Percentiles rank a stretch among this genome's conserved stretches.
Conservation (phyloP, 2,888 invertebrate genomes). For the Stenichneumon culpator region DNA sequence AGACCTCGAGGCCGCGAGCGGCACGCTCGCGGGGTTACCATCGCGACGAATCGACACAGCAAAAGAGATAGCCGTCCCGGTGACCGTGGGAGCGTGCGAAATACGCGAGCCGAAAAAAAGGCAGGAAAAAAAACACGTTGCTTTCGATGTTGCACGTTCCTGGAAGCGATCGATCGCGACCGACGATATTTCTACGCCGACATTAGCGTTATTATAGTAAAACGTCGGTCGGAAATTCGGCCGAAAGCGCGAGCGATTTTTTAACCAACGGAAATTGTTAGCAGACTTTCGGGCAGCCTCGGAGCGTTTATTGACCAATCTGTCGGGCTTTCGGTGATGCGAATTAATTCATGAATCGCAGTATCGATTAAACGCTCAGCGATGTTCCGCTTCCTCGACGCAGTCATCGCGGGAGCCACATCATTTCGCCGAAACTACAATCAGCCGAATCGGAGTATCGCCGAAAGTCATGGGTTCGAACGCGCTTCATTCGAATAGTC, state of each 20-base stretch:
- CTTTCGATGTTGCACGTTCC: constrained; percentile 31
- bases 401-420: not conserved
- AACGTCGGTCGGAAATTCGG: not conserved
- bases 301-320: not conserved
- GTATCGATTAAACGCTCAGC: not conserved
- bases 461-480: no score
- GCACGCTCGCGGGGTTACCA: constrained; percentile 76
- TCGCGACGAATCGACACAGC: constrained; percentile 76
- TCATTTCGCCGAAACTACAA: no score
- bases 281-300: not conserved
- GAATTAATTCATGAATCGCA: constrained; percentile 17
- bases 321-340: not conserved
- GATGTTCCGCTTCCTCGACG: constrained; percentile 1
- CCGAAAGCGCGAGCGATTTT: not conserved
- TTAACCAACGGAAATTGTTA: not conserved
- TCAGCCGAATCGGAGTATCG: no score
- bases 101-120: constrained; percentile 46
- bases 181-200: constrained; percentile 66
- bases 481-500: no score
- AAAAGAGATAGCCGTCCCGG: constrained; percentile 55
- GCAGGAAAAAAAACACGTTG: constrained; percentile 21
- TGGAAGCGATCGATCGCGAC: constrained; percentile 77
- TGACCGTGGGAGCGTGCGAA: constrained; percentile 60
- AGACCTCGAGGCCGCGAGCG: constrained; percentile 40
- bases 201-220: constrained; percentile 12